Percentiles rank a stretch among this genome's conserved stretches.
Evolutionary conservation across 1,140 invertebrate species (phyloP).

Genomic region (Ganaspis sp.): DNA sequence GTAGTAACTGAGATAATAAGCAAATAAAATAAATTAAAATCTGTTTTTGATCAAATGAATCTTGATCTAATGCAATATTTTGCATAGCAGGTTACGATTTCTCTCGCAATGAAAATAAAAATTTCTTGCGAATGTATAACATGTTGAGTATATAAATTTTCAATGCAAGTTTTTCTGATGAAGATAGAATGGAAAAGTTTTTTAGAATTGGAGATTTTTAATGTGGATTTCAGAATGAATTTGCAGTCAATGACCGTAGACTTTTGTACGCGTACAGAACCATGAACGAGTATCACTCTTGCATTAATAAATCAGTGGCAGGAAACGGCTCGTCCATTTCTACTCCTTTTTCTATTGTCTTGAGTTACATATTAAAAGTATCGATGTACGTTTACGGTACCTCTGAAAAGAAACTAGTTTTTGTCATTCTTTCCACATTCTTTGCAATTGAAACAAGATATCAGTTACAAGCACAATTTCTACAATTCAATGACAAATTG

Average conservation of each 20-base stretch:
- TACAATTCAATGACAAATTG: constrained; percentile 21
- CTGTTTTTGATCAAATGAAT: too few relatives aligned
- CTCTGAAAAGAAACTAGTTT: constrained; percentile 7
- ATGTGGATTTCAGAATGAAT: neutral
- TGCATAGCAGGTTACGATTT: too few relatives aligned
- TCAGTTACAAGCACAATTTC: neutral
- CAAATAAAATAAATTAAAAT: too few relatives aligned
- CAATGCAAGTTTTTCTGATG: neutral
- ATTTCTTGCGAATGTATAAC: too few relatives aligned
- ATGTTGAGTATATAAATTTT: neutral
- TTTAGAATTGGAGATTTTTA: neutral
- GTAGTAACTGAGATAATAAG: too few relatives aligned
- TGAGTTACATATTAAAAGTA: constrained; percentile 27
- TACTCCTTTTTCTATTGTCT: constrained; percentile 27
- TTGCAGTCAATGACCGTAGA: constrained; percentile 1
- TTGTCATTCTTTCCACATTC: constrained; percentile 14
- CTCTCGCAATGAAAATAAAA: too few relatives aligned
- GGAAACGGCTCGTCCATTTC: constrained; percentile 17
- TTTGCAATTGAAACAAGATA: constrained; percentile 6
- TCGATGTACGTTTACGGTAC: constrained; percentile 22
- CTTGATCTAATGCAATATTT: too few relatives aligned
- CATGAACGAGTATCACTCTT: constrained; percentile 20
- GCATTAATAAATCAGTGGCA: constrained; percentile 30
- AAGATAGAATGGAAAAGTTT: neutral
- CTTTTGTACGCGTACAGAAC: constrained; percentile 10